A percentile compares a stretch with the other conserved stretches of the same genome.
phyloP scores from a whole-genome alignment of 2,797 vertebrate species.

The Gymnocypris eckloni region DNA sequence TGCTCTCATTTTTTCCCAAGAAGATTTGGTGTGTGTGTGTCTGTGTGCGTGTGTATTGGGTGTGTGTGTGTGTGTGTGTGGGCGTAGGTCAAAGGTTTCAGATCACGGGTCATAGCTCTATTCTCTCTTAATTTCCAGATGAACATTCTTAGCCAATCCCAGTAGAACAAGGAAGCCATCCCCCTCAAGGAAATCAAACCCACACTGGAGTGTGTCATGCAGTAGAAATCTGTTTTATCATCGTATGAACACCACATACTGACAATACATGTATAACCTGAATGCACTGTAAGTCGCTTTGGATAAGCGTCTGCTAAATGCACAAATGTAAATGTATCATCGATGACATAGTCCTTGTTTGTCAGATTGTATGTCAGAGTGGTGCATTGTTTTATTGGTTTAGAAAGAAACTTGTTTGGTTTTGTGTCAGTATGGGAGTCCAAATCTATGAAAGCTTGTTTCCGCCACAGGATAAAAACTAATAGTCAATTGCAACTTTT shows the following conservation, averaged over 20 bases:
- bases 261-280: too few species aligned
- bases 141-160: conserved; percentile 35
- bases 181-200: neutral
- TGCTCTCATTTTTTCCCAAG: conserved; percentile 25
- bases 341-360: neutral
- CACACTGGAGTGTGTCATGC: neutral
- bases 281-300: too few species aligned
- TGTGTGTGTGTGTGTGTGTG: neutral
- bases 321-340: neutral
- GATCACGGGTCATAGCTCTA: neutral
- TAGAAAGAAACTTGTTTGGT: neutral
- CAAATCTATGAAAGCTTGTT: neutral
- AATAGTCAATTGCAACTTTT: neutral
- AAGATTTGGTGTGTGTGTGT: conserved; percentile 8
- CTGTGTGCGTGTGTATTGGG: neutral
- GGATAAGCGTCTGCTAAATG: too few species aligned
- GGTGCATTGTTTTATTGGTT: neutral
- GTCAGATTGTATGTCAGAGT: neutral
- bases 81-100: neutral
- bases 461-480: neutral
- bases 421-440: neutral
- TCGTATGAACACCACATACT: neutral
- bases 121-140: conserved; percentile 36
- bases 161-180: conserved; percentile 1
- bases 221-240: neutral